These are phyloP conservation scores for Peromyscus aztecus DNA, from an alignment of 2,797 vertebrate genomes.

Conservation along the genomic window DNA sequence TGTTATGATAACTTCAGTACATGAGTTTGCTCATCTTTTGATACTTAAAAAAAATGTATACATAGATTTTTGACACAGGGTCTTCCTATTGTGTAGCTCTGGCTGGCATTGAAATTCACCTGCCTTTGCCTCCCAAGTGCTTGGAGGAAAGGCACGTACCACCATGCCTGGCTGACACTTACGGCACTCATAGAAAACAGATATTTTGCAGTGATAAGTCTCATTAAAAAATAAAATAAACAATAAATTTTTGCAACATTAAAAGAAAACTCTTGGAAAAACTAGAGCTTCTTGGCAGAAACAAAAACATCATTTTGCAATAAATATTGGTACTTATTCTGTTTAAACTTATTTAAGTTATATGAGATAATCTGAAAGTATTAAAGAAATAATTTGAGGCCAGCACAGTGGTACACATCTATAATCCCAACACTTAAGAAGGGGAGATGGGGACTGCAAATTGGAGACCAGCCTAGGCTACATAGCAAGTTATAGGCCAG, in stretches of 20 bases:
- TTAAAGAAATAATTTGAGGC: background rate
- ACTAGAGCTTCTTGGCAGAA: background rate
- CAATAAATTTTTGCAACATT: background rate
- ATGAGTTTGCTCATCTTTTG: background rate
- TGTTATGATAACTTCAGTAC: background rate
- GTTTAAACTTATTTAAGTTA: background rate
- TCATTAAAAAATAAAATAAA: constrained; percentile 48
- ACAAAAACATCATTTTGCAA: background rate
- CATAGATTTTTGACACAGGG: background rate
- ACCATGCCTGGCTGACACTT: background rate
- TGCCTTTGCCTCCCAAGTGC: background rate
- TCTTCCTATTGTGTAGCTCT: background rate
- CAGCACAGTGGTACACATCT: background rate
- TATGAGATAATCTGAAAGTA: constrained; percentile 1
- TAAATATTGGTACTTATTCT: constrained; percentile 21
- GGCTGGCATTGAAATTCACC: background rate
- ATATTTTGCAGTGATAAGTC: background rate
- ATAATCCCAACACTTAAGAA: background rate
- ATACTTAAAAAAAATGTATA: background rate
- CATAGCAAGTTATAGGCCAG: background rate
- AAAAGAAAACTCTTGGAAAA: constrained; percentile 33
- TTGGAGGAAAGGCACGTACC: too few species aligned
- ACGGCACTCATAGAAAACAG: background rate
- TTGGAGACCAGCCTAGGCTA: background rate
- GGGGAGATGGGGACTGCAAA: background rate